Percentiles rank a stretch among this genome's conserved stretches.
These are phyloP conservation scores for Dysdera silvatica DNA, from an alignment of 1,140 invertebrate genomes.

Conservation along the genomic window DNA sequence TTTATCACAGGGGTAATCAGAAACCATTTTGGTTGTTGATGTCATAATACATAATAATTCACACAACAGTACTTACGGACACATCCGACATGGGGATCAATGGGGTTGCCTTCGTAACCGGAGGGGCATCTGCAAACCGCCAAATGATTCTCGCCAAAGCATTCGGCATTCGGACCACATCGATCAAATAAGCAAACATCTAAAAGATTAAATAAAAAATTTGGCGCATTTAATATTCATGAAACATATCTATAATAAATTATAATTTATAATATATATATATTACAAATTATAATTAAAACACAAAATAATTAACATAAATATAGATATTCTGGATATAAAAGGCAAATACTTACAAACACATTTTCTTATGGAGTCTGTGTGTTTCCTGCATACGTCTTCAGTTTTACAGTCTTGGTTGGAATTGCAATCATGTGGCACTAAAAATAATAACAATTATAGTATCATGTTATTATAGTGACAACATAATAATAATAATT, in stretches of 20 bases:
- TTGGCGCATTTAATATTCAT: too few species aligned
- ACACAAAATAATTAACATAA: neutral
- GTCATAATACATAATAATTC: too few species aligned
- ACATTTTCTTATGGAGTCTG: slow-evolving; percentile 32
- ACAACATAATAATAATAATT: too few species aligned
- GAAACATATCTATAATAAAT: too few species aligned
- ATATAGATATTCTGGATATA: neutral
- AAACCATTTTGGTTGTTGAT: too few species aligned
- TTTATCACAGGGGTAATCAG: too few species aligned
- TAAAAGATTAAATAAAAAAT: neutral
- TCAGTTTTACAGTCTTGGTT: slow-evolving; percentile 31
- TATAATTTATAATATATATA: too few species aligned
- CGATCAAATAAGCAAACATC: slow-evolving; percentile 38
- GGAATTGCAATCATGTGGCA: slow-evolving; percentile 32
- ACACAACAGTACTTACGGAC: slow-evolving; percentile 37
- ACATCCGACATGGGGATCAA: slow-evolving; percentile 60
- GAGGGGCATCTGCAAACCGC: slow-evolving; percentile 62
- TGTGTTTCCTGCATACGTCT: slow-evolving; percentile 30
- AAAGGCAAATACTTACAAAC: slow-evolving; percentile 24
- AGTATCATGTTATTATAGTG: neutral
- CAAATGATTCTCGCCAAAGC: slow-evolving; percentile 57
- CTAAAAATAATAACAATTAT: slow-evolving; percentile 10
- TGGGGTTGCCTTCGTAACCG: slow-evolving; percentile 67
- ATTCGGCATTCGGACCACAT: slow-evolving; percentile 72
- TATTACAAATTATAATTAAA: neutral